Conservation (phyloP, 2,113 vertebrate species). For the Boulengeromyrus knoepffleri region DNA sequence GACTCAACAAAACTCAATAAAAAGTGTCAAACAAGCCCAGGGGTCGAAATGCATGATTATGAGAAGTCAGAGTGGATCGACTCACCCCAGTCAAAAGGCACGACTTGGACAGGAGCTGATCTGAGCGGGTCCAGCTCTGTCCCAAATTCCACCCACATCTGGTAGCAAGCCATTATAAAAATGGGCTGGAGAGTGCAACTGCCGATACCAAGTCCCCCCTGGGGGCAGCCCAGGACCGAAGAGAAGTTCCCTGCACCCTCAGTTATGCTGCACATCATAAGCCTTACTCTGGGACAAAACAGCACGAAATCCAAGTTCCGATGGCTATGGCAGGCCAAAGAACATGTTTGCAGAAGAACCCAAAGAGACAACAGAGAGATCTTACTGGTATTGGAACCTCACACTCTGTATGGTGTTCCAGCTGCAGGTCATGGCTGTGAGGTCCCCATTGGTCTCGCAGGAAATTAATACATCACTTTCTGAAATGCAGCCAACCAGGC, state of each 20-base stretch:
- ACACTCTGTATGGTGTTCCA: constrained; percentile 64
- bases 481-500: constrained; percentile 20
- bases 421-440: constrained; percentile 77
- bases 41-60: background rate
- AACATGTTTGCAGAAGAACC: background rate
- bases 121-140: constrained; percentile 59
- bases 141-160: constrained; percentile 78
- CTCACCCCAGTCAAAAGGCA: constrained; percentile 78
- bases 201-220: constrained; percentile 49
- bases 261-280: constrained; percentile 64
- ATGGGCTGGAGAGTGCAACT: constrained; percentile 71
- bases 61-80: background rate
- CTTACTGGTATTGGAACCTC: constrained; percentile 55
- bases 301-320: background rate
- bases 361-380: background rate
- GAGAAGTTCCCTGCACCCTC: constrained; percentile 49
- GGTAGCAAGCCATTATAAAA: constrained; percentile 73
- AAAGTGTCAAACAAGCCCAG: background rate
- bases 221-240: constrained; percentile 51
- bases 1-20: background rate
- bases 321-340: background rate
- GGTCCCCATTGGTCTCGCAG: constrained; percentile 75
- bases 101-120: constrained; percentile 69
- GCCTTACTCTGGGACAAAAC: constrained; percentile 43
- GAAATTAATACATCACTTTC: constrained; percentile 67